Conservation (phyloP, 2,113 vertebrate species). For the Pelodiscus sinensis region DNA sequence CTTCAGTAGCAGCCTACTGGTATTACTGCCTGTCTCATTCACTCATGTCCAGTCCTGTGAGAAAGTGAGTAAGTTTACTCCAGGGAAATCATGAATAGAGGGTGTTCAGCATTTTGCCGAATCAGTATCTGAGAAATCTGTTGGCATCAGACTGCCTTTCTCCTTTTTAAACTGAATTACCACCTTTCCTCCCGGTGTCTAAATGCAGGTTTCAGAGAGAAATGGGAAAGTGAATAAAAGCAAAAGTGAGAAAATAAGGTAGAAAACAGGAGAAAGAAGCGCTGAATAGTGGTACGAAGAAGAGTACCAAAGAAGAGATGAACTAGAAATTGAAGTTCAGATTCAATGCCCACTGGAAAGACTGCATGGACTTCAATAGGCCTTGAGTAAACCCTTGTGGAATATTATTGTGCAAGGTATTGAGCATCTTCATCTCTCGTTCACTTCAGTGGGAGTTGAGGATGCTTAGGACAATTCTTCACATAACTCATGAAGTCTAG, state of each 20-base stretch:
- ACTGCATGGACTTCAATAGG: background rate
- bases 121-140: background rate
- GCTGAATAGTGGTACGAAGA: background rate
- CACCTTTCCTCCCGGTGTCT: background rate
- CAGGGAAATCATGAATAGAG: slow-evolving; percentile 52
- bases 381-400: background rate
- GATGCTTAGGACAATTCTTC: background rate
- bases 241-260: fast-evolving
- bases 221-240: fast-evolving
- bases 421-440: background rate
- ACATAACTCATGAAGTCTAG: background rate
- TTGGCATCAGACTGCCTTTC: background rate
- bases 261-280: background rate
- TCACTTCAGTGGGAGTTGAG: background rate
- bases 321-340: background rate
- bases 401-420: background rate
- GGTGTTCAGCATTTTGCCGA: slow-evolving; percentile 18
- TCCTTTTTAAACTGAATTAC: background rate
- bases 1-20: background rate
- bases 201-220: fast-evolving
- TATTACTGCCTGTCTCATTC: background rate
- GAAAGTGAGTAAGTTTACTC: slow-evolving; percentile 45
- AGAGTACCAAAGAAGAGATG: background rate
- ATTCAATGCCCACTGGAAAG: background rate
- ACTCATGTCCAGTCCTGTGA: background rate